Conservation (phyloP, 1,140 invertebrate species). For the Drosophila azteca region DNA sequence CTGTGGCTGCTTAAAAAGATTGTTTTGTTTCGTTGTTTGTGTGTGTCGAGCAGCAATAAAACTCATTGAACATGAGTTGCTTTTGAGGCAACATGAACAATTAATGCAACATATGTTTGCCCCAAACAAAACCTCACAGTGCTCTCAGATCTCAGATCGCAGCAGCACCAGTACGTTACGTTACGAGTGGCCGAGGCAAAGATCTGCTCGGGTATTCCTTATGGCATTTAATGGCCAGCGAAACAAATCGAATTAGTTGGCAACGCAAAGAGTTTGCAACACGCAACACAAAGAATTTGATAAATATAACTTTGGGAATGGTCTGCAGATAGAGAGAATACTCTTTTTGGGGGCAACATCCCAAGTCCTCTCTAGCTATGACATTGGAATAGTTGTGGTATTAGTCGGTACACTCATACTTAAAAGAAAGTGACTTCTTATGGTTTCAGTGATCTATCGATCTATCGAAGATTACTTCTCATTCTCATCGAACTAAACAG, state of each 20-base stretch:
- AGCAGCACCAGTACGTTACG: too few relatives aligned
- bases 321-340: neutral
- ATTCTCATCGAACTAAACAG: neutral
- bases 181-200: neutral
- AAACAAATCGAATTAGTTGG: slow-evolving; percentile 73
- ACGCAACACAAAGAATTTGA: slow-evolving; percentile 53
- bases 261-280: slow-evolving; percentile 54
- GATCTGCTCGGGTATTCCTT: slow-evolving; percentile 53
- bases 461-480: neutral
- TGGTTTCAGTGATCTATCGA: too few relatives aligned
- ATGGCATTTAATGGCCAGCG: slow-evolving; percentile 43
- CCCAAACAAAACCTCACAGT: slow-evolving; percentile 36
- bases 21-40: slow-evolving; percentile 71
- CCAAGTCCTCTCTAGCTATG: too few relatives aligned
- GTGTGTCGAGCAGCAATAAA: slow-evolving; percentile 81
- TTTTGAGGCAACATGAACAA: slow-evolving; percentile 79
- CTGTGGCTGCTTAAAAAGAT: slow-evolving; percentile 28
- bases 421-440: too few relatives aligned
- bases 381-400: too few relatives aligned
- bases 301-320: slow-evolving; percentile 18
- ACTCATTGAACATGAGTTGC: slow-evolving; percentile 80
- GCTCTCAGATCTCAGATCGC: slow-evolving; percentile 18
- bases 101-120: slow-evolving; percentile 81
- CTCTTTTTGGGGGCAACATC: neutral
- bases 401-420: too few relatives aligned